phyloP scores from a whole-genome alignment of 2,113 vertebrate genomes.

The Pseudorasbora parva region DNA sequence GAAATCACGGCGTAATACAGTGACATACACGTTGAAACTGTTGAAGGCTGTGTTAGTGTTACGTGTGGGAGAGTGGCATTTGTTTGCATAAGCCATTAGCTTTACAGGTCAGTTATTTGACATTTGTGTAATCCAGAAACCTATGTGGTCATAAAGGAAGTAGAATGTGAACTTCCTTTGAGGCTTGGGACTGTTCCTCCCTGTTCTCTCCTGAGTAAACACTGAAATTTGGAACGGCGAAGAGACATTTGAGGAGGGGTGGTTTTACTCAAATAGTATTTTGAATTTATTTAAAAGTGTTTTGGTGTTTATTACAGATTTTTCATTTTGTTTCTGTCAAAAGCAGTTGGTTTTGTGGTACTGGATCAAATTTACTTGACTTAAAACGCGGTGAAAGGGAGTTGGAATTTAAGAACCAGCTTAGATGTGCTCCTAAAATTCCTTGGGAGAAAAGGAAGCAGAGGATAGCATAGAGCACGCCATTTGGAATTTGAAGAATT shows the following conservation, averaged over 20 bases:
- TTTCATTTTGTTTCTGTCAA: background rate
- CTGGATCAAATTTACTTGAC: background rate
- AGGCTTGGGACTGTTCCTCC: slow-evolving; percentile 34
- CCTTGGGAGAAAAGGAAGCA: background rate
- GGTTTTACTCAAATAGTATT: background rate
- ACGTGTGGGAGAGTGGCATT: slow-evolving; percentile 69
- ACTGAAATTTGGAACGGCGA: slow-evolving; percentile 33
- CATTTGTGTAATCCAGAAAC: slow-evolving; percentile 80
- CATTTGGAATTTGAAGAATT: background rate
- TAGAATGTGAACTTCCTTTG: slow-evolving; percentile 45
- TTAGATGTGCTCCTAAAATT: background rate
- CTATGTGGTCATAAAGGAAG: slow-evolving; percentile 50
- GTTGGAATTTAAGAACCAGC: background rate
- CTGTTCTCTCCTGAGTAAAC: slow-evolving; percentile 35
- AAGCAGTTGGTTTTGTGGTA: background rate
- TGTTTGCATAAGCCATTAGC: slow-evolving; percentile 75
- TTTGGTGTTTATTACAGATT: background rate
- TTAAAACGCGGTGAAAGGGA: background rate
- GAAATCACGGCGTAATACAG: slow-evolving; percentile 20
- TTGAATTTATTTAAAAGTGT: slow-evolving; percentile 7
- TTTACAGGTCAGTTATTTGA: slow-evolving; percentile 78
- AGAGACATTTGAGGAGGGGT: slow-evolving; percentile 5
- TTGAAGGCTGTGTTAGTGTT: slow-evolving; percentile 50
- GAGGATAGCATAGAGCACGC: background rate
- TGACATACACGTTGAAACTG: slow-evolving; percentile 26